Base-by-base conservation (phyloP, 2,797 vertebrate species). In the Urophycis tenuis region DNA sequence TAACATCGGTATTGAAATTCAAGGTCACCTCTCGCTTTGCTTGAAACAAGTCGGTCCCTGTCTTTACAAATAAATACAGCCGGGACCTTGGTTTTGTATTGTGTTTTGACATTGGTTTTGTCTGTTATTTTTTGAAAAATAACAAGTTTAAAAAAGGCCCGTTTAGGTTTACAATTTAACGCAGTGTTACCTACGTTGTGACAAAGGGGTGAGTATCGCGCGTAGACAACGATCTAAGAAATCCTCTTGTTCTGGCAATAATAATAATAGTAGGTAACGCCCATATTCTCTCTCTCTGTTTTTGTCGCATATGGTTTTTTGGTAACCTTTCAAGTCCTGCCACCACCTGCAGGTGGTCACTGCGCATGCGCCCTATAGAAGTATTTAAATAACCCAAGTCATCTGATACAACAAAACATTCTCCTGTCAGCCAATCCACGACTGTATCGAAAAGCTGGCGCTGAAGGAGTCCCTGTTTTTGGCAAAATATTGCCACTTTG, bases 311-410 rank as follows among this genome's bases (percentile, higher is more conserved):
- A 85, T 90, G 82, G 81, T 79, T 76, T 87, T 91, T 87, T 91
- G 82, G 85, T 87, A 88, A 92, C 89, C 90, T 88, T 87, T 87
- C 79, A 86, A 79, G 81, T 77, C 71, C 76, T 82, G 82, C 78
- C 82, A 86, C 76, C 91, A 90, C 90, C 91, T 86, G 86, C 90
- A 89, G 85, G 83, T 84, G 82, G 74, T 79, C 80, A 84, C 1
- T 84, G 75, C 92, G 93, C 92, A 89, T 92, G 93, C 93, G 93
- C 69, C n/a, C 14, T 80, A 71, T 3, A 75, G 78, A 87, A 86
- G 88, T 91, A 91, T 92, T 93, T 93, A 94, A 94, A 93, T 91
- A 91, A 89, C 92, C 92, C 88, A 88, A 90, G 92, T 93, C 93
- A 93, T 91, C 91, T 91, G 91, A 90, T 89, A 91, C 89, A 92